phyloP scores from a whole-genome alignment of 2,113 vertebrate species.

The Cyprinus carpio region DNA sequence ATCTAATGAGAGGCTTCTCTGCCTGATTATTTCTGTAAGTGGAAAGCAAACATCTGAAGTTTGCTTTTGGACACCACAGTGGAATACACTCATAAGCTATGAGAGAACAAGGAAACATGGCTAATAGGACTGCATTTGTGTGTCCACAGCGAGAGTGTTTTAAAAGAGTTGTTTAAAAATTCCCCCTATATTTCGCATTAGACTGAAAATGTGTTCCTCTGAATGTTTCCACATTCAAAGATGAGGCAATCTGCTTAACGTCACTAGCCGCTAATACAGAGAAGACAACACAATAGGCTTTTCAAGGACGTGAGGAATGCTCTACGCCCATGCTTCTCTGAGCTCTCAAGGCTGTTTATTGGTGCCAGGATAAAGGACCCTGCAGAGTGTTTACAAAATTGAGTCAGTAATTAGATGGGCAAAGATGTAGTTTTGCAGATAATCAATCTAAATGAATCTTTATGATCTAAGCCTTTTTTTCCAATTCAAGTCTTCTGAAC shows the following conservation, averaged over 20 bases:
- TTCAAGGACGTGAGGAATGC: slow-evolving; percentile 29
- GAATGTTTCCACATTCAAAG: slow-evolving; percentile 40
- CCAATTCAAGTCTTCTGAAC: neutral
- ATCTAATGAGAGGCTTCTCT: slow-evolving; percentile 58
- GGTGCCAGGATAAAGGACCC: neutral
- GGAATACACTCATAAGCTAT: slow-evolving; percentile 12
- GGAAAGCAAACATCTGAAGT: slow-evolving; percentile 58
- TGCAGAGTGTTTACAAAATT: slow-evolving; percentile 8
- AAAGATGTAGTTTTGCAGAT: neutral
- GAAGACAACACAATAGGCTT: slow-evolving; percentile 36
- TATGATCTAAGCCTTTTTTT: neutral
- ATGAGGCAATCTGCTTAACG: slow-evolving; percentile 40
- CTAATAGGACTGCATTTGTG: slow-evolving; percentile 11
- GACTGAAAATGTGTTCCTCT: slow-evolving; percentile 3
- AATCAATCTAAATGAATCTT: neutral
- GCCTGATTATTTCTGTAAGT: slow-evolving; percentile 56
- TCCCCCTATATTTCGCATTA: slow-evolving; percentile 25
- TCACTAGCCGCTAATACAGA: neutral
- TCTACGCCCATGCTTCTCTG: slow-evolving; percentile 1
- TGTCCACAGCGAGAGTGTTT: neutral
- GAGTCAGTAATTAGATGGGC: neutral
- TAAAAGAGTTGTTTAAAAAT: slow-evolving; percentile 37
- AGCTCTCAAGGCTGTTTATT: slow-evolving; percentile 29
- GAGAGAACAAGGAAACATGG: slow-evolving; percentile 9
- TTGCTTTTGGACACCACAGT: slow-evolving; percentile 29